A percentile compares a stretch with the other conserved stretches of the same genome.
phyloP scores from a whole-genome alignment of 2,113 vertebrate species.

The Crotalus tigris region DNA sequence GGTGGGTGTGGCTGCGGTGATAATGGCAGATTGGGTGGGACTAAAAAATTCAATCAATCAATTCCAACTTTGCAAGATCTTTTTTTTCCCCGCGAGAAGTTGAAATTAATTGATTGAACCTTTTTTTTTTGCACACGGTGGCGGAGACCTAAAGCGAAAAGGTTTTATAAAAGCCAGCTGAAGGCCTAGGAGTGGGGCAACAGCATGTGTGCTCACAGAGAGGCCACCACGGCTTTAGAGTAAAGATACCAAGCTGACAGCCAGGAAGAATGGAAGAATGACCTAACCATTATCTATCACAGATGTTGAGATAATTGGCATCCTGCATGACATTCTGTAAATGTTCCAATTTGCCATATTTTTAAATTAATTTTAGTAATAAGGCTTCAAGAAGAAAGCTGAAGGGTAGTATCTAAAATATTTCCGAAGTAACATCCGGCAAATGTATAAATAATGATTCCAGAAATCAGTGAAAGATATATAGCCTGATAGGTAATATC shows the following conservation, averaged over 20 bases:
- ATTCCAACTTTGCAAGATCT: too few species aligned
- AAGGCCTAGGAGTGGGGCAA: too few species aligned
- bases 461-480: neutral
- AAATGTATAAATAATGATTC: neutral
- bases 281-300: neutral
- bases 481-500: neutral
- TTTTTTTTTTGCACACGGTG: too few species aligned
- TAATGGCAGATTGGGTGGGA: too few species aligned
- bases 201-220: too few species aligned
- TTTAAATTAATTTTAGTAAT: neutral
- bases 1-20: too few species aligned
- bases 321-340: neutral
- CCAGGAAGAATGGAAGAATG: neutral
- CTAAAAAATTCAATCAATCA: too few species aligned
- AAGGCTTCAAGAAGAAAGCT: neutral
- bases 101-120: too few species aligned
- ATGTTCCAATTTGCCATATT: neutral
- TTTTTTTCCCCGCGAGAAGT: too few species aligned
- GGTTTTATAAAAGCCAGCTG: too few species aligned
- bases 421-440: neutral
- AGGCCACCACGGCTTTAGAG: too few species aligned
- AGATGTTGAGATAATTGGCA: neutral
- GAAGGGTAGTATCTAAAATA: neutral
- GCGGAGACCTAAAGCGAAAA: too few species aligned
- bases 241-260: neutral